Conservation (phyloP, 2,113 vertebrate genomes). For the Ptychochromis oligacanthus region DNA sequence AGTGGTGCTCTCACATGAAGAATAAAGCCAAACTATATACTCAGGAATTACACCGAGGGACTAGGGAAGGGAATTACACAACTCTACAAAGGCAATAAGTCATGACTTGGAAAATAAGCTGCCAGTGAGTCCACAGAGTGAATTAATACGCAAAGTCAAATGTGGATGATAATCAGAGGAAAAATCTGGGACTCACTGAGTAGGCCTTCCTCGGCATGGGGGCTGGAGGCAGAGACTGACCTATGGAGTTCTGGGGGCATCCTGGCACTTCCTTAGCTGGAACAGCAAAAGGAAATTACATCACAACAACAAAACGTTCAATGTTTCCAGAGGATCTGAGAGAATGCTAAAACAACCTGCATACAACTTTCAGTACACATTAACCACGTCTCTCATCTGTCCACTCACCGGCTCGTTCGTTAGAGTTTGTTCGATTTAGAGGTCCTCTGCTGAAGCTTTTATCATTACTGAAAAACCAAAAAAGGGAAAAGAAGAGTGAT, state of each 20-base stretch:
- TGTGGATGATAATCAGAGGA: not conserved
- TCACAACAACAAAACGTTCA: slow-evolving; percentile 55
- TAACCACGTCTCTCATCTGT: not conserved
- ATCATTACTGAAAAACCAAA: slow-evolving; percentile 82
- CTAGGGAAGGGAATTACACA: not conserved
- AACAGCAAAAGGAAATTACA: slow-evolving; percentile 74
- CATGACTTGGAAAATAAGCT: not conserved
- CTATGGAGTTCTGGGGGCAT: slow-evolving; percentile 81
- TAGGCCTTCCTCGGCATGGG: slow-evolving; percentile 91
- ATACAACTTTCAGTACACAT: not conserved
- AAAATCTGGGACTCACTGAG: slow-evolving; percentile 80
- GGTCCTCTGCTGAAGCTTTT: slow-evolving; percentile 85
- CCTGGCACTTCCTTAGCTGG: slow-evolving; percentile 83
- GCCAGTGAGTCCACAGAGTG: not conserved
- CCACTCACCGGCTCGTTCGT: slow-evolving; percentile 83
- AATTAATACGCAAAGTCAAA: slow-evolving; percentile 19
- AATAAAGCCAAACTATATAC: not conserved
- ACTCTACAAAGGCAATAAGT: not conserved
- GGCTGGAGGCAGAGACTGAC: slow-evolving; percentile 86
- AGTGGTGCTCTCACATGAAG: not conserved
- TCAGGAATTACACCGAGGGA: slow-evolving; percentile 27
- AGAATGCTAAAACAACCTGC: not conserved
- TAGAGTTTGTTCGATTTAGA: slow-evolving; percentile 80
- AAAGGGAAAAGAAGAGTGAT: not conserved
- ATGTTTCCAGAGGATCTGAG: slow-evolving; percentile 16